Percentiles rank a stretch among this genome's conserved stretches.
Conservation (phyloP, 2,888 invertebrate genomes). For the Eristalis pertinax region DNA sequence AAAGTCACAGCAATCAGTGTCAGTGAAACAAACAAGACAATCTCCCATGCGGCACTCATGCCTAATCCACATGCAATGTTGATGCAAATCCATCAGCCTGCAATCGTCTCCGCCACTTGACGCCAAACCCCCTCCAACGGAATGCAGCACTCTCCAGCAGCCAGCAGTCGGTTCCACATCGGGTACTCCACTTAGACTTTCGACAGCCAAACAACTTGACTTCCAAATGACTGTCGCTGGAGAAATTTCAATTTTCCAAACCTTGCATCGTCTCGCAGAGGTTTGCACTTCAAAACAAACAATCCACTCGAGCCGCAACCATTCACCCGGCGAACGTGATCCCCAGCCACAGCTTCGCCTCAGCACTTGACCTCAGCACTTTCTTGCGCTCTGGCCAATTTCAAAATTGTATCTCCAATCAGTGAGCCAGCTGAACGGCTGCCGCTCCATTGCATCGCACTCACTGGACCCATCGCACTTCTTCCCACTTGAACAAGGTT, state of each 20-base stretch:
- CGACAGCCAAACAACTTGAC: not conserved
- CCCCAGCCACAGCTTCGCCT: slow-evolving; percentile 33
- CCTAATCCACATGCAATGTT: not conserved
- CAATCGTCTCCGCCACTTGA: not conserved
- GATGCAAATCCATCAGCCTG: not conserved
- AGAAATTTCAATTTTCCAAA: slow-evolving; percentile 47
- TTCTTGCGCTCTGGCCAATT: slow-evolving; percentile 37
- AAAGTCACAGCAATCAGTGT: not conserved
- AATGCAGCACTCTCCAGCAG: not conserved
- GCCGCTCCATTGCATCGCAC: not conserved
- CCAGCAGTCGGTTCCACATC: not conserved
- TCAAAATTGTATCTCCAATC: slow-evolving; percentile 16
- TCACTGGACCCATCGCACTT: slow-evolving; percentile 21
- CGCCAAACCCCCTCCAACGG: not conserved
- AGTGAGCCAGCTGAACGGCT: not conserved
- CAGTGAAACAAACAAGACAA: not conserved
- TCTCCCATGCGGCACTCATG: not conserved
- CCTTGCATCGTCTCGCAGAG: slow-evolving; percentile 23
- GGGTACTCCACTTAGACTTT: not conserved
- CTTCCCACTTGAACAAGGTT: slow-evolving; percentile 61
- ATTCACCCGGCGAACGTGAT: slow-evolving; percentile 10
- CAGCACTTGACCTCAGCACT: slow-evolving; percentile 56
- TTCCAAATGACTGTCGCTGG: slow-evolving; percentile 1
- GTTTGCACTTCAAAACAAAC: slow-evolving; percentile 31
- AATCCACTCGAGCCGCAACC: slow-evolving; percentile 2